phyloP scores from a whole-genome alignment of 1,140 invertebrate genomes.

The Anastatus disparis region DNA sequence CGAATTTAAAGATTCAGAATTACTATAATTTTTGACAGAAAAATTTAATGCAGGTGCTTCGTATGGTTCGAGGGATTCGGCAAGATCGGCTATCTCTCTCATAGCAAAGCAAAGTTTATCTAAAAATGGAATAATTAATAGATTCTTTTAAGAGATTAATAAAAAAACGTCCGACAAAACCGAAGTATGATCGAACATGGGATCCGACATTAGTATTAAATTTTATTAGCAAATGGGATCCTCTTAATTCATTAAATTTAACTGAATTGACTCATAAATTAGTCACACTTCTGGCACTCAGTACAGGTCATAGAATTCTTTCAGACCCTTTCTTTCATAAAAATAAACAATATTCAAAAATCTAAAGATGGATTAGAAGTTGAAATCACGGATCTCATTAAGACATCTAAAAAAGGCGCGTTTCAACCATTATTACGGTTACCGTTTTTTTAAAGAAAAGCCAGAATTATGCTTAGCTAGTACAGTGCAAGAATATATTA shows the following conservation, averaged over 20 bases:
- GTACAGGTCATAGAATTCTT: not conserved
- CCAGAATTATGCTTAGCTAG: slow-evolving; percentile 1
- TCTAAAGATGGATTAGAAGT: not conserved
- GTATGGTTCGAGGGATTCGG: slow-evolving; percentile 8
- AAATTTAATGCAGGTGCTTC: not conserved
- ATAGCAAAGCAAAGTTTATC: not conserved
- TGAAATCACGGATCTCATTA: too few species aligned
- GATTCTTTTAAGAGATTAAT: slow-evolving; percentile 17
- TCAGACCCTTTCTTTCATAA: not conserved
- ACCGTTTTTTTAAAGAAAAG: not conserved
- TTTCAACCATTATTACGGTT: not conserved
- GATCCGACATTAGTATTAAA: not conserved
- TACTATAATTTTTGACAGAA: not conserved
- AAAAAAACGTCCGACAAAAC: not conserved
- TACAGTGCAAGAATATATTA: slow-evolving; percentile 5
- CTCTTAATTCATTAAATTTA: not conserved
- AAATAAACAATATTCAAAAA: not conserved
- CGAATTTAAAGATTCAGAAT: too few species aligned
- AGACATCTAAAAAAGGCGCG: not conserved
- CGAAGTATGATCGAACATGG: slow-evolving; percentile 5
- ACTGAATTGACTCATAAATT: not conserved
- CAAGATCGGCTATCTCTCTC: not conserved
- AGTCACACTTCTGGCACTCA: slow-evolving; percentile 2
- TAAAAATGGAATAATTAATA: not conserved
- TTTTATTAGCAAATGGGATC: not conserved